Evolutionary conservation across 2,888 invertebrate species (phyloP).

Genomic region (Drosophila nigricruria): DNA sequence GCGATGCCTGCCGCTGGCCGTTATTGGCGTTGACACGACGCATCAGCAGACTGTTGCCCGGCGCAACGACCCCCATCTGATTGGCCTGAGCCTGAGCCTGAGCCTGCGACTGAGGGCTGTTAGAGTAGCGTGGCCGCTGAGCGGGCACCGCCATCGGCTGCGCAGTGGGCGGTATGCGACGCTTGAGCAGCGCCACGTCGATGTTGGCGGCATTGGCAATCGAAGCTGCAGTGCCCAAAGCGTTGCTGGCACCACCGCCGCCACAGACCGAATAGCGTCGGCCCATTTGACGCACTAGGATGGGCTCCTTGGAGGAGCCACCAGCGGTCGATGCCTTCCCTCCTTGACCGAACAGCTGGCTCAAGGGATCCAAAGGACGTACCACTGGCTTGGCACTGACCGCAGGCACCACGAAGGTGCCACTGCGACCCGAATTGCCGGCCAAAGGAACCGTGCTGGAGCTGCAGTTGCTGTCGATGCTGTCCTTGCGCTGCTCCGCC

Average conservation of each 20-base stretch:
- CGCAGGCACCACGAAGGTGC: slow-evolving; percentile 34
- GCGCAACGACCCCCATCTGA: background rate
- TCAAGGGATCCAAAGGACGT: slow-evolving; percentile 9
- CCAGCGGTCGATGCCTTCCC: background rate
- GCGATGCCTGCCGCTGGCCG: slow-evolving; percentile 33
- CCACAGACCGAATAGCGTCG: slow-evolving; percentile 64
- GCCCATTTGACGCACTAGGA: slow-evolving; percentile 46
- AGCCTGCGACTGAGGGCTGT: slow-evolving; percentile 5
- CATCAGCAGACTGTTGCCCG: slow-evolving; percentile 40
- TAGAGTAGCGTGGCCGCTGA: slow-evolving; percentile 53
- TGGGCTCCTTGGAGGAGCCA: background rate
- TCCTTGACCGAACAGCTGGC: background rate
- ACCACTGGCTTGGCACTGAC: background rate
- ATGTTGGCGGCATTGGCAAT: background rate
- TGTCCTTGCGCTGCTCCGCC: slow-evolving; percentile 38
- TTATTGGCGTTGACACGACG: slow-evolving; percentile 11
- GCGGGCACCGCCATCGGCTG: slow-evolving; percentile 18
- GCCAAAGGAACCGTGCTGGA: background rate
- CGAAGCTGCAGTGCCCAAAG: background rate
- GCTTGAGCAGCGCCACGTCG: slow-evolving; percentile 47
- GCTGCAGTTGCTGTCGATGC: slow-evolving; percentile 43
- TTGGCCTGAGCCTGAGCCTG: too few relatives aligned
- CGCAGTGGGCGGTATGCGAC: slow-evolving; percentile 32
- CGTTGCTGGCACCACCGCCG: slow-evolving; percentile 12
- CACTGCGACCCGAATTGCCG: background rate